phyloP scores from a whole-genome alignment of 2,888 invertebrate genomes.

The Trachelus stipa region DNA sequence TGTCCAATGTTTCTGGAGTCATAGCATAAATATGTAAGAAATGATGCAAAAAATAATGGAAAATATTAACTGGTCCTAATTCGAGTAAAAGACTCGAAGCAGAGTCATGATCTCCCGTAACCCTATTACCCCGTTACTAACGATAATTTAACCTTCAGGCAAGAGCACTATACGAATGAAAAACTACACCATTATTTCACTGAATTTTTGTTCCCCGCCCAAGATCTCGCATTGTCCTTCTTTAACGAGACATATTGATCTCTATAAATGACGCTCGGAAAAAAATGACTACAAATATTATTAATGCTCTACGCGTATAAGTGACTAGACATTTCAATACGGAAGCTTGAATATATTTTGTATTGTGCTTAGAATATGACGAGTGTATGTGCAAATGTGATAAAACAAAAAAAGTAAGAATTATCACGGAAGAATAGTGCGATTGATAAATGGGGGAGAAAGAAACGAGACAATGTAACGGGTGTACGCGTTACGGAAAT shows the following conservation, averaged over 20 bases:
- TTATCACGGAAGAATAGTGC: neutral
- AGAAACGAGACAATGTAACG: neutral
- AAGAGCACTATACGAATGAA: neutral
- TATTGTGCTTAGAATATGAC: neutral
- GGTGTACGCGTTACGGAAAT: conserved; percentile 17
- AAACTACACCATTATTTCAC: neutral
- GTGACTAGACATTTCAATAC: neutral
- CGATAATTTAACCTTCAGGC: neutral
- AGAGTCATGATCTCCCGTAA: neutral
- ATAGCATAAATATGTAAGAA: neutral
- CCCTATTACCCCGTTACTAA: neutral
- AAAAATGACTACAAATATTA: neutral
- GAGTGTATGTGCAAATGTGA: neutral
- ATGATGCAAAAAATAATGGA: neutral
- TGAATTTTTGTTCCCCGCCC: neutral
- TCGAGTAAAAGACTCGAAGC: neutral
- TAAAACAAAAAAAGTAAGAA: neutral
- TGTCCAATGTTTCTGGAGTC: neutral
- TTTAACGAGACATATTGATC: neutral
- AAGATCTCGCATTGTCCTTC: neutral
- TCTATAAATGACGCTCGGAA: neutral
- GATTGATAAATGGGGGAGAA: neutral
- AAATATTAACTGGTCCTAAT: too few species aligned
- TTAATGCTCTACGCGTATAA: neutral
- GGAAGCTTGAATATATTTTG: neutral